A percentile compares a stretch with the other conserved stretches of the same genome.
Evolutionary conservation across 1,140 invertebrate genomes (phyloP).

Genomic region (Lordiphosa stackelbergi): DNA sequence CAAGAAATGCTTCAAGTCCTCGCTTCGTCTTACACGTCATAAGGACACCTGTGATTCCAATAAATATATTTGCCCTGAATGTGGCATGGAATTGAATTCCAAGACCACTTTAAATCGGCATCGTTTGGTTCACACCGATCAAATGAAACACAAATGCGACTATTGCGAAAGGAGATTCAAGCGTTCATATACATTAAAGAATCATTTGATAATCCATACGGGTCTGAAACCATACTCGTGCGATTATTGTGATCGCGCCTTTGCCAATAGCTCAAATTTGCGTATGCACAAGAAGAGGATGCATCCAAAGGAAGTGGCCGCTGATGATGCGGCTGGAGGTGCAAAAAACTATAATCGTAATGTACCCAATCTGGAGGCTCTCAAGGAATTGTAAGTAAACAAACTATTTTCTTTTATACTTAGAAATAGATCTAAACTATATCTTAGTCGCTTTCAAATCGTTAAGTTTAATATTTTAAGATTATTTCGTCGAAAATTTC

Average conservation of each 20-base stretch:
- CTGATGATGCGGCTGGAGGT: conserved; percentile 67
- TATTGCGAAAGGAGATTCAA: conserved; percentile 71
- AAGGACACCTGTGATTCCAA: conserved; percentile 78
- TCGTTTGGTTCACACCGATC: conserved; percentile 77
- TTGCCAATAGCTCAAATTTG: conserved; percentile 78
- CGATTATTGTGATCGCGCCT: conserved; percentile 78
- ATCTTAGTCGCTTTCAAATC: no score
- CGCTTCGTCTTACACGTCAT: conserved; percentile 56
- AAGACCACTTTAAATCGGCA: conserved; percentile 78
- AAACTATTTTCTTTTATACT: background rate
- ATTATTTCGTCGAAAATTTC: no score
- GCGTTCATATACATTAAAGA: conserved; percentile 75
- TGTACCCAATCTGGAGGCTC: conserved; percentile 72
- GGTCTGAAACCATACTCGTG: conserved; percentile 78
- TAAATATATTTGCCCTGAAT: conserved; percentile 78
- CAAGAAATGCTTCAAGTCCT: conserved; percentile 76
- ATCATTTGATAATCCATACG: conserved; percentile 77
- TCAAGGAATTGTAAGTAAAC: conserved; percentile 60
- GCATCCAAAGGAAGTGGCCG: conserved; percentile 77
- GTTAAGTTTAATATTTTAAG: no score
- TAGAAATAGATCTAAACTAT: no score
- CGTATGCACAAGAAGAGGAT: conserved; percentile 78
- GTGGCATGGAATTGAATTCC: conserved; percentile 78
- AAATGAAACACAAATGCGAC: conserved; percentile 77
- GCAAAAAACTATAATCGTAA: conserved; percentile 61